Evolutionary conservation across 2,113 vertebrate species (phyloP), one percentile per base, ranked within the genome.

Genomic region (Eretmochelys imbricata): DNA sequence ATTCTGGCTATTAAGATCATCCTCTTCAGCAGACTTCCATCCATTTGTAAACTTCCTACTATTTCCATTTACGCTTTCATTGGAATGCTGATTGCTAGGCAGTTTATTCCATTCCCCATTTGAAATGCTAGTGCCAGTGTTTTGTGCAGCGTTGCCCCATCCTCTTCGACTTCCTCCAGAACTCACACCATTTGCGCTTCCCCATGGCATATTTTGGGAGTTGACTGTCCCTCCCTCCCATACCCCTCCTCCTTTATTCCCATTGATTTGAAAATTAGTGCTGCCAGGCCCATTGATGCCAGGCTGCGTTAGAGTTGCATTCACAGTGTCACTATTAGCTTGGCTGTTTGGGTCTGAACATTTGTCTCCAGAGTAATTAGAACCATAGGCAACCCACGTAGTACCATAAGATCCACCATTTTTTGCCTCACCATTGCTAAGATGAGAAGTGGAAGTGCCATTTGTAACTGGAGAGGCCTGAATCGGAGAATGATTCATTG

Each of bases 291-390:
- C 98, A 62, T 98, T 98, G 69, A 98, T 85, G 95, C 98, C 99
- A 90, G 99, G 98, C 99, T 99, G 99, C 98, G 99, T 98, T 98
- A 98, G 98, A 98, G 99, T 99, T 98, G 99, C 98, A 98, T 99
- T 99, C 99, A 99, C 99, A 99, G 99, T 99, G 99, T 99, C 99
- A 98, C 98, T 98, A 98, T 98, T 98, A 98, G 98, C 98, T 98
- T 98, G 98, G 98, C 98, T 98, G 96, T 98, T 99, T 53, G 98
- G 98, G 98, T 98, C 98, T 51, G 98, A 97, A 98, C 98, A 98
- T 98, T 99, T 99, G 96, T 99, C 99, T 98, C 98, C 99, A 98
- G 99, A 98, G 98, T 98, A 99, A 98, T 97, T 98, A 97, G 99
- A 98, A 98, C 98, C 97, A 93, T 98, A 98, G 97, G 98, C 96